Evolutionary conservation across 2,888 invertebrate species (phyloP), one percentile per base, ranked within the genome.

Genomic region (Amblyjoppa proteus): DNA sequence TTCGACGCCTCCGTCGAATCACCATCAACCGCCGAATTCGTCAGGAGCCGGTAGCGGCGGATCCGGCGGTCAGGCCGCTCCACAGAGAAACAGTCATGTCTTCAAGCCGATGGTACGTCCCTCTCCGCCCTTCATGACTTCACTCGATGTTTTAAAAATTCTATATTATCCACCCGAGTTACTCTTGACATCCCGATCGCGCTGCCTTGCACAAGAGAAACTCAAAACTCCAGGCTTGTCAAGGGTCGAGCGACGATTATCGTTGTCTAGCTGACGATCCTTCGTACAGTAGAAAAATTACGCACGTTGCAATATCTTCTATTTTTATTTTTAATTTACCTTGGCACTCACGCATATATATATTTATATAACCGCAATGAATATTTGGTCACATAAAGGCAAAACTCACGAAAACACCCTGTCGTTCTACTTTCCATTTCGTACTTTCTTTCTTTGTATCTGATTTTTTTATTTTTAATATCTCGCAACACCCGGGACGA

Each of bases 31-130:
- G 64, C 90, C 91, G 13, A 89, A 89, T 69, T 88, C 95, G 88
- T 95, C 95, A 89, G 95, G 95, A 45, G 88, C 87, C 38, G 90
- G 90, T 70, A 91, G 90, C 38, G 90, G 90, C 25, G 93, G 91
- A 31, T 93, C 93, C 2, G 91, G 92, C 45, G 93, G 93, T 38
- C 94, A 93, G 91, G 87, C 94, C 89, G 97, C 97, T 71, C 97
- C 96, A 87, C 98, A 97, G 93, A 96, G 98, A 88, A 97, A 97
- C 93, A 97, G 97, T 70, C 97, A 97, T 94, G 96, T 97, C 93
- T 98, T 98, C 95, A 98, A 97, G 94, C 98, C 98, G 89, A 97
- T 97, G 97, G 97, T 97, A 95, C 93, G 96, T 91, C 79, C 76
- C 68, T 82, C 66, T 80, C 79, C 77, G 45, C 5, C n/a, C 28